These are phyloP conservation scores for Dione juno DNA, from an alignment of 2,888 invertebrate genomes.

Conservation along the genomic window DNA sequence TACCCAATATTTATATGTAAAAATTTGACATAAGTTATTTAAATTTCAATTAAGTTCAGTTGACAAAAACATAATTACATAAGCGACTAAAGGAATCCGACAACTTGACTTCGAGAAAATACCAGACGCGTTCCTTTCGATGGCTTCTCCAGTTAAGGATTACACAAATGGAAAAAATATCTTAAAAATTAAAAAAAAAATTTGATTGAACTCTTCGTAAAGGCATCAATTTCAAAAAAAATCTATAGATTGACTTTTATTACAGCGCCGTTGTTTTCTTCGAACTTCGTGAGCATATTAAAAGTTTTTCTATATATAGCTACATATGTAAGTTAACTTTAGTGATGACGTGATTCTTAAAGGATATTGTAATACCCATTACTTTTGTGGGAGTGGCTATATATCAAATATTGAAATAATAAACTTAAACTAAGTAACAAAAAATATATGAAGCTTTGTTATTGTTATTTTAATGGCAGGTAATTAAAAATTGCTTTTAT, in stretches of 20 bases:
- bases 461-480: neutral
- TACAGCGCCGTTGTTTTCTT: no score
- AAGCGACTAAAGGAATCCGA: neutral
- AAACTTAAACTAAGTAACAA: conserved; percentile 17
- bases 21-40: no score
- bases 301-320: no score
- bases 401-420: conserved; percentile 27
- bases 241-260: no score
- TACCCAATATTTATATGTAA: no score
- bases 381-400: conserved; percentile 25
- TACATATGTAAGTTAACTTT: conserved; percentile 28
- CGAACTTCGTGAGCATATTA: no score
- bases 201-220: no score
- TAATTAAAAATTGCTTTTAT: neutral
- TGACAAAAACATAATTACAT: conserved; percentile 6
- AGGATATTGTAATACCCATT: conserved; percentile 11
- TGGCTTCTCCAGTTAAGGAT: neutral
- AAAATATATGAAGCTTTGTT: neutral
- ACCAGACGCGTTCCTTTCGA: conserved; percentile 33
- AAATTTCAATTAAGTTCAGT: neutral
- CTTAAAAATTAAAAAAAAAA: neutral
- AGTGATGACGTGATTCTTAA: conserved; percentile 39
- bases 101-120: conserved; percentile 39
- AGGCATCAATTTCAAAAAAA: no score
- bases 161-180: neutral